Percentiles rank a stretch among this genome's conserved stretches.
Conservation (phyloP, 2,797 vertebrate genomes). For the Micrastur ruficollis region DNA sequence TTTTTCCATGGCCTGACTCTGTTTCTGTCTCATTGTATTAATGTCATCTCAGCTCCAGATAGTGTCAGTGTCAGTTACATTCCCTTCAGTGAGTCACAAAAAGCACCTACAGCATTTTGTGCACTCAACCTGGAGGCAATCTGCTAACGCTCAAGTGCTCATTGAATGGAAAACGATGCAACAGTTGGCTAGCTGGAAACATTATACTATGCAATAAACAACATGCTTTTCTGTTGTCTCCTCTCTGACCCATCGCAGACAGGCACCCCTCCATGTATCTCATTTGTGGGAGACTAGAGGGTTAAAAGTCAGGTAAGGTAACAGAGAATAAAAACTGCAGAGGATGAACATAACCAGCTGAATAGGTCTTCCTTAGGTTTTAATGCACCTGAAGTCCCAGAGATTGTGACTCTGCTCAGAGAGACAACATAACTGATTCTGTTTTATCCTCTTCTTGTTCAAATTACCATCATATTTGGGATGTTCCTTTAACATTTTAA, state of each 20-base stretch:
- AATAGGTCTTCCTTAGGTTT: not conserved
- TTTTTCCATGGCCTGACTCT: not conserved
- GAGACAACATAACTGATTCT: rapidly evolving
- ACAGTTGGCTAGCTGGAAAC: constrained; percentile 48
- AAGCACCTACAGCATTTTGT: constrained; percentile 58
- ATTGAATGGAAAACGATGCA: constrained; percentile 63
- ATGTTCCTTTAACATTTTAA: not conserved
- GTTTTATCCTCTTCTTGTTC: not conserved
- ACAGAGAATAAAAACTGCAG: not conserved
- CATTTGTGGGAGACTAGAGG: not conserved
- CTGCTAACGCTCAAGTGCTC: constrained; percentile 55
- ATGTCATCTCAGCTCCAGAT: not conserved
- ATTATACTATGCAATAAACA: constrained; percentile 20
- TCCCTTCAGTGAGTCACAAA: constrained; percentile 56
- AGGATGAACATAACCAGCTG: not conserved
- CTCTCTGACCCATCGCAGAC: not conserved
- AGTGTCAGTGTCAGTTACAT: not conserved
- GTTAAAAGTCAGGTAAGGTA: not conserved
- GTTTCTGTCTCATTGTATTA: not conserved
- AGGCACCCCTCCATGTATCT: not conserved
- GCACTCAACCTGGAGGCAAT: constrained; percentile 56
- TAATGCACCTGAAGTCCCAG: not conserved
- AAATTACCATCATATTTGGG: rapidly evolving
- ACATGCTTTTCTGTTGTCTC: not conserved
- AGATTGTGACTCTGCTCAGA: not conserved